These are phyloP conservation scores for Zapus hudsonius DNA, from an alignment of 2,113 vertebrate species.

Conservation along the genomic window DNA sequence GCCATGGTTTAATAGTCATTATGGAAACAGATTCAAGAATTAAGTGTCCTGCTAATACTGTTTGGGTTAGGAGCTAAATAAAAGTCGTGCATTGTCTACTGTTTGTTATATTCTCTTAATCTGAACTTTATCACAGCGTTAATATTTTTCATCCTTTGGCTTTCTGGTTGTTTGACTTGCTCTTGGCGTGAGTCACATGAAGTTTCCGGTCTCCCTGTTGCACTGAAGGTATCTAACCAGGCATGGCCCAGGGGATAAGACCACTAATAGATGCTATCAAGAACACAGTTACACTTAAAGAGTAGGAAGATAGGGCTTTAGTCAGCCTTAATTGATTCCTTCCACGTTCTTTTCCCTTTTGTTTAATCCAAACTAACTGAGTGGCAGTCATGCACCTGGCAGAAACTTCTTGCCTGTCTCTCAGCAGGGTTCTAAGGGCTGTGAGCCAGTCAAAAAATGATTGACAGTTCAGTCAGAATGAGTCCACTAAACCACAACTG, in stretches of 20 bases:
- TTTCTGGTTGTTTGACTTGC: conserved; percentile 16
- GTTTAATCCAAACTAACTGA: conserved; percentile 7
- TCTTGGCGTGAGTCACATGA: not conserved
- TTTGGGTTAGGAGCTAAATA: conserved; percentile 33
- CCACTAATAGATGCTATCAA: conserved; percentile 24
- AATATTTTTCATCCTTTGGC: not conserved
- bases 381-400: conserved; percentile 66
- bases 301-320: conserved; percentile 36
- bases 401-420: conserved; percentile 68
- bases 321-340: not conserved
- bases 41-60: conserved; percentile 31
- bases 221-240: conserved; percentile 4
- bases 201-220: not conserved
- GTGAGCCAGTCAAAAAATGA: conserved; percentile 71
- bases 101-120: conserved; percentile 5
- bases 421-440: conserved; percentile 59
- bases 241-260: not conserved
- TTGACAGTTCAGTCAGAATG: conserved; percentile 78
- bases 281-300: not conserved
- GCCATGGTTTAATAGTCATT: conserved; percentile 12
- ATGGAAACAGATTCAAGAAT: not conserved
- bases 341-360: conserved; percentile 14
- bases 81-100: not conserved
- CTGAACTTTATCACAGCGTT: not conserved
- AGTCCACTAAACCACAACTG: conserved; percentile 61